These are phyloP conservation scores for Lysiphlebus fabarum DNA, from an alignment of 1,140 invertebrate genomes.

Conservation along the genomic window DNA sequence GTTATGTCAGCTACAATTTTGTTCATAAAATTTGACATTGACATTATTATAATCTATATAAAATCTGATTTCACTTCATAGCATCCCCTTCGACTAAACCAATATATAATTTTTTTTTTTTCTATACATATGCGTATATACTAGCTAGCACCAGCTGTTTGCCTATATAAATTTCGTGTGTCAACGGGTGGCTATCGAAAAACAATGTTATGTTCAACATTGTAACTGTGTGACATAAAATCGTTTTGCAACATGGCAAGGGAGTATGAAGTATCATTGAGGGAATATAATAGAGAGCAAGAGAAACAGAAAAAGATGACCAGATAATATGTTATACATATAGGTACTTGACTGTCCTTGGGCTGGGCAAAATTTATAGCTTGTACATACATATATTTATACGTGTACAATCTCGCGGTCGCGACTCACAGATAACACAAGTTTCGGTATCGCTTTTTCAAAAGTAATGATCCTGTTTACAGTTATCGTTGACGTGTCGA, in stretches of 20 bases:
- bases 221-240: conserved; percentile 15
- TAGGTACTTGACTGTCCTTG: conserved; percentile 16
- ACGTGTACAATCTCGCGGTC: conserved; percentile 20
- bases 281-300: not conserved
- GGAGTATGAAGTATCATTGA: not conserved
- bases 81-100: no score
- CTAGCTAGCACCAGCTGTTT: no score
- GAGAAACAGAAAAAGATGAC: conserved; percentile 10
- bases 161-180: conserved; percentile 6
- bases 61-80: no score
- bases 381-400: not conserved
- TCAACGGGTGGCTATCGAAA: conserved; percentile 18
- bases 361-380: conserved; percentile 24
- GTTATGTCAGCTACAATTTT: no score
- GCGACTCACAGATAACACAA: conserved; percentile 40
- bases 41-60: no score
- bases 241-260: conserved; percentile 10
- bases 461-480: conserved; percentile 44
- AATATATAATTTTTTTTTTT: no score
- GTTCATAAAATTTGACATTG: no score
- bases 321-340: not conserved
- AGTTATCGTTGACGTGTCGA: conserved; percentile 38
- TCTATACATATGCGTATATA: no score
- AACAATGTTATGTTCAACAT: conserved; percentile 20
- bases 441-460: conserved; percentile 33